Percentiles rank a stretch among this genome's conserved stretches.
Evolutionary conservation across 1,140 invertebrate species (phyloP).

Genomic region (Vanessa tameamea): DNA sequence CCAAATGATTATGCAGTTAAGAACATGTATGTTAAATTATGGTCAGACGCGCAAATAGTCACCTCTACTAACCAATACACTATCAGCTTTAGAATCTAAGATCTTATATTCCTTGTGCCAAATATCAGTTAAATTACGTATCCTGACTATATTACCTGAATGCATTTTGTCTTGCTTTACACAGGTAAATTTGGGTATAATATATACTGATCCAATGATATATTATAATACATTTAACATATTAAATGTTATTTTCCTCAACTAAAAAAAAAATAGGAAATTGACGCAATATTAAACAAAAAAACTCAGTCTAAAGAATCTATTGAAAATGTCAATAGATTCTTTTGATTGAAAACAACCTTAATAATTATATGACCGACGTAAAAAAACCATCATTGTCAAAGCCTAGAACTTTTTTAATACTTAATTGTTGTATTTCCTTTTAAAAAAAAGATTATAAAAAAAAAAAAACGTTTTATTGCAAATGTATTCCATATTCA

Average conservation of each 20-base stretch:
- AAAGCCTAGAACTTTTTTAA: conserved; percentile 50
- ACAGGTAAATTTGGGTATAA: background rate
- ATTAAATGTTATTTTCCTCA: background rate
- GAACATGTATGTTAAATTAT: too few species aligned
- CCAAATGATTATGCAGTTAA: too few species aligned
- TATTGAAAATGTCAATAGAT: conserved; percentile 34
- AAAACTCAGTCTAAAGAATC: conserved; percentile 7
- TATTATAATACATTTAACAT: background rate
- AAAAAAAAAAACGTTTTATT: background rate
- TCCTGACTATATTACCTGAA: too few species aligned
- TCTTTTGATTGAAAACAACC: conserved; percentile 25
- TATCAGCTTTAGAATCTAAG: too few species aligned
- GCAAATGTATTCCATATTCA: background rate
- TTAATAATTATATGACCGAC: conserved; percentile 46
- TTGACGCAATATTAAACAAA: background rate
- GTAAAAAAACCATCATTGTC: conserved; percentile 65
- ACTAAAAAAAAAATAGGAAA: background rate
- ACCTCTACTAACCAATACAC: too few species aligned
- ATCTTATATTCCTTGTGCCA: too few species aligned
- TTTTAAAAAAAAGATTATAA: conserved; percentile 19
- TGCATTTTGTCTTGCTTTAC: too few species aligned
- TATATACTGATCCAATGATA: background rate
- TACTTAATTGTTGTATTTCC: conserved; percentile 66
- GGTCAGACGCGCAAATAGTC: too few species aligned
- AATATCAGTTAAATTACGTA: too few species aligned